phyloP scores from a whole-genome alignment of 2,113 vertebrate species.

The Ibidorhyncha struthersii region DNA sequence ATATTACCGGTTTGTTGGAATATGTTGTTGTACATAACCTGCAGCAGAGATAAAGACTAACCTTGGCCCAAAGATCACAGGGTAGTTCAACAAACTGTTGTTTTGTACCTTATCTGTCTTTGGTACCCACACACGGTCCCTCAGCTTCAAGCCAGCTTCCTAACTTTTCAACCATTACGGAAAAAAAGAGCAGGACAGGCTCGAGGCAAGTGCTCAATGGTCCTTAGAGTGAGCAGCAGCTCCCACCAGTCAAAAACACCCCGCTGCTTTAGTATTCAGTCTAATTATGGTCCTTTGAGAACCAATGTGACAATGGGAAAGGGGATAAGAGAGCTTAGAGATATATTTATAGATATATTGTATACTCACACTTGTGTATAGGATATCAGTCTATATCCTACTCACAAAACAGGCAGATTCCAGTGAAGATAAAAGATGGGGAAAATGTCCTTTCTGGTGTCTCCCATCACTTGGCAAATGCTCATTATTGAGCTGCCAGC shows the following conservation, averaged over 20 bases:
- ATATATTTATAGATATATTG: background rate
- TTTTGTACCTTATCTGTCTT: background rate
- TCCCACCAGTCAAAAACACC: background rate
- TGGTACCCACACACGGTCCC: background rate
- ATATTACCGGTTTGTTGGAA: background rate
- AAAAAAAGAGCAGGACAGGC: background rate
- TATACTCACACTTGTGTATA: background rate
- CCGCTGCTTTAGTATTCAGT: background rate
- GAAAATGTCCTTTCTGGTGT: background rate
- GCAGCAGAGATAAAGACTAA: slow-evolving; percentile 4
- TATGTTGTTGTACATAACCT: background rate
- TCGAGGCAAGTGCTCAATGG: background rate
- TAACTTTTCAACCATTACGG: background rate
- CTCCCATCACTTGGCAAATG: background rate
- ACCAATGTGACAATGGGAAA: background rate
- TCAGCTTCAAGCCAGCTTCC: background rate
- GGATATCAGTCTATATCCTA: background rate
- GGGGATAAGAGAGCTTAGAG: background rate
- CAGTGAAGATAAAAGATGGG: background rate
- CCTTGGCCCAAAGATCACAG: background rate
- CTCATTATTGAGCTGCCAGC: background rate
- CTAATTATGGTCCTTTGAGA: background rate
- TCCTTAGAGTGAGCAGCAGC: background rate
- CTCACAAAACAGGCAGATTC: background rate
- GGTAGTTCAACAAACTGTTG: background rate